Percentiles rank a stretch among this genome's conserved stretches.
Conservation (phyloP, 2,888 invertebrate genomes). For the Dichetophora obliterata region DNA sequence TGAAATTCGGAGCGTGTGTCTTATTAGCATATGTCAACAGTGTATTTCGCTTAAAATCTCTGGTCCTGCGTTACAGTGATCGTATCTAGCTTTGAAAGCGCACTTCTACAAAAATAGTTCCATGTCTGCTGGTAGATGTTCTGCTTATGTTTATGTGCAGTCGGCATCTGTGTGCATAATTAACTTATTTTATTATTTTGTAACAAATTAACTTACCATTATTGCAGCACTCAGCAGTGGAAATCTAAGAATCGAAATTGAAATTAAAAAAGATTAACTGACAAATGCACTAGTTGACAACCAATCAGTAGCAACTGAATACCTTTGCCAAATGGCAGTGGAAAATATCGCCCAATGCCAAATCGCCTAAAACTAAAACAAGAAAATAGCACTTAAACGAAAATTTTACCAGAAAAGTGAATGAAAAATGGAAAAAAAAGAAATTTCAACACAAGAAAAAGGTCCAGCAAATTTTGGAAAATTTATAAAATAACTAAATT, state of each 20-base stretch:
- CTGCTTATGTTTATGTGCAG: not conserved
- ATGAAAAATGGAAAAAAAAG: no score
- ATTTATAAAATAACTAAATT: no score
- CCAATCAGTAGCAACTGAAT: no score
- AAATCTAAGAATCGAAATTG: not conserved
- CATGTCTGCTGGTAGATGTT: not conserved
- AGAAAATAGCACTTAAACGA: no score
- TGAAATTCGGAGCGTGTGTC: slow-evolving; percentile 63
- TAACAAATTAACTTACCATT: slow-evolving; percentile 60
- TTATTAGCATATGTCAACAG: slow-evolving; percentile 70
- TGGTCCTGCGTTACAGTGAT: slow-evolving; percentile 17
- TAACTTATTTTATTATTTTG: slow-evolving; percentile 64
- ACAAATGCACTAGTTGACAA: no score
- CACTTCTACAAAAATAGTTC: not conserved
- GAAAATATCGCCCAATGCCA: no score
- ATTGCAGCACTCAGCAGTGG: slow-evolving; percentile 19
- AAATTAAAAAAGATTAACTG: no score
- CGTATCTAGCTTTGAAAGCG: slow-evolving; percentile 15
- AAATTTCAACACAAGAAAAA: no score
- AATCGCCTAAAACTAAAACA: no score
- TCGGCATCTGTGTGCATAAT: slow-evolving; percentile 49
- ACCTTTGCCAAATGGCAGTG: no score
- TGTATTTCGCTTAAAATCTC: slow-evolving; percentile 40
- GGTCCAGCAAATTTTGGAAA: no score
- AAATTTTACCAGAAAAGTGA: no score